Evolutionary conservation across 2,113 vertebrate species (phyloP).

Genomic region (Malurus melanocephalus): DNA sequence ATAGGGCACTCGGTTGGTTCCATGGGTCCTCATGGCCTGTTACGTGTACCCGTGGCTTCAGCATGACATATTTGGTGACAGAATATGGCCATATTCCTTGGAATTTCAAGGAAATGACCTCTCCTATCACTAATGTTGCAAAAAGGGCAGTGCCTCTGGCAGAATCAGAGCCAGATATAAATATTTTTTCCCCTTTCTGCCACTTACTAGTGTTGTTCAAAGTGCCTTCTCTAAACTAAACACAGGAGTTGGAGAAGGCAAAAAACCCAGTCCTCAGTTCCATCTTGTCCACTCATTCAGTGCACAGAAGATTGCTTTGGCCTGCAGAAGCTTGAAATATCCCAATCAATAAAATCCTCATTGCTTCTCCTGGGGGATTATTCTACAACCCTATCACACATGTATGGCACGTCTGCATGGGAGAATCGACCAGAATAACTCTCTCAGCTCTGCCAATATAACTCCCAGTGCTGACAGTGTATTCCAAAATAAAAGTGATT

Average conservation of each 20-base stretch:
- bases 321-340: constrained; percentile 10
- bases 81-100: not conserved
- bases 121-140: not conserved
- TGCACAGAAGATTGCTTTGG: not conserved
- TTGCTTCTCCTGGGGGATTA: constrained; percentile 15
- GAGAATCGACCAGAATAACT: constrained; percentile 18
- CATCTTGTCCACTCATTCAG: not conserved
- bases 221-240: not conserved
- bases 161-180: not conserved
- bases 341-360: constrained; percentile 24
- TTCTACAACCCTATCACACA: constrained; percentile 5
- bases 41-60: not conserved
- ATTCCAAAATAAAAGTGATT: constrained; percentile 43
- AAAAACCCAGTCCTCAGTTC: not conserved
- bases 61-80: not conserved
- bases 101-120: not conserved
- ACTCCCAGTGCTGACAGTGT: not conserved
- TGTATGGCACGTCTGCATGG: not conserved
- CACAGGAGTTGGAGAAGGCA: not conserved
- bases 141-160: not conserved
- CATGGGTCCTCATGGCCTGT: not conserved
- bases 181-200: not conserved
- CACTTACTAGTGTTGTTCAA: not conserved
- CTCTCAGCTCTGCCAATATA: not conserved
- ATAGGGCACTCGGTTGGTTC: accelerated